These are phyloP conservation scores for Ormyrus nitidulus DNA, from an alignment of 2,888 invertebrate species.

Conservation along the genomic window DNA sequence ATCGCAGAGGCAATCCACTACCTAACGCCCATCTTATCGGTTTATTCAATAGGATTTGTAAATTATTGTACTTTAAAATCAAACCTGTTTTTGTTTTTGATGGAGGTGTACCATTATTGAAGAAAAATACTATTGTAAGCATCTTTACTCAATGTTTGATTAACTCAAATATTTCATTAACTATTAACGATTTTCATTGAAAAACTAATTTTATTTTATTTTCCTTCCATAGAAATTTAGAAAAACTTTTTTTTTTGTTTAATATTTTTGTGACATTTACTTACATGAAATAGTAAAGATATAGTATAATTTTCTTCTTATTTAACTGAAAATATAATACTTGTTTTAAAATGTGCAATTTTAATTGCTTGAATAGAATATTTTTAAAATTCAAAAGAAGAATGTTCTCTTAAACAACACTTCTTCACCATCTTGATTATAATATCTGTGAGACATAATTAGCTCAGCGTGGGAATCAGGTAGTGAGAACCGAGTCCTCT, in stretches of 20 bases:
- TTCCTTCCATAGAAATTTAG: too few species aligned
- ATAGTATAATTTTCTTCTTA: too few species aligned
- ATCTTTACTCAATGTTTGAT: too few species aligned
- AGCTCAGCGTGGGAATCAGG: slow-evolving; percentile 69
- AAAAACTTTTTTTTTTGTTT: neutral
- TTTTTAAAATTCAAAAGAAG: slow-evolving; percentile 30
- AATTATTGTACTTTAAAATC: slow-evolving; percentile 95
- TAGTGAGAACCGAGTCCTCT: slow-evolving; percentile 68
- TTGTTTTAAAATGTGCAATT: too few species aligned
- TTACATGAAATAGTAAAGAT: too few species aligned
- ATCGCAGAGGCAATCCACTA: slow-evolving; percentile 86
- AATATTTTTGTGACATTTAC: neutral
- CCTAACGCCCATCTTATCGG: slow-evolving; percentile 96
- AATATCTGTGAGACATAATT: slow-evolving; percentile 69
- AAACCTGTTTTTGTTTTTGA: slow-evolving; percentile 99
- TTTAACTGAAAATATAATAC: too few species aligned
- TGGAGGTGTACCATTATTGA: slow-evolving; percentile 94
- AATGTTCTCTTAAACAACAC: slow-evolving; percentile 57
- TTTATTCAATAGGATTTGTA: slow-evolving; percentile 95
- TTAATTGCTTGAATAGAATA: neutral
- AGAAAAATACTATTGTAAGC: slow-evolving; percentile 93
- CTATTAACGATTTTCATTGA: too few species aligned
- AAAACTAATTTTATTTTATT: too few species aligned
- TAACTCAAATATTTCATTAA: too few species aligned
- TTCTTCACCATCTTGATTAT: slow-evolving; percentile 66